These are phyloP conservation scores for Plectropomus leopardus DNA, from an alignment of 2,113 vertebrate species.

Conservation along the genomic window DNA sequence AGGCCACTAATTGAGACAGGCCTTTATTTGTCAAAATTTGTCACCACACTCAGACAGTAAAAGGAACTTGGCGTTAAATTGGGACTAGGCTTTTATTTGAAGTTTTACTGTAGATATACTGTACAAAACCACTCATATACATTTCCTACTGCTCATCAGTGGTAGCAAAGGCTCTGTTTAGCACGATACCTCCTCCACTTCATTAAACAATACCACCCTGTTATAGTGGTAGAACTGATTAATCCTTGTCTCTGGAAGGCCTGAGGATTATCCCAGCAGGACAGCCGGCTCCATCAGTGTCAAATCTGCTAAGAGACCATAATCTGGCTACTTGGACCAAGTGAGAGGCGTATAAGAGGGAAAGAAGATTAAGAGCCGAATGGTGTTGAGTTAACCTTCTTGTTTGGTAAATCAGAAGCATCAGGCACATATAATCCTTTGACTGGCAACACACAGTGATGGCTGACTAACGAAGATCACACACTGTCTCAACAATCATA, in stretches of 20 bases:
- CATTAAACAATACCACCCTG: conserved; percentile 8
- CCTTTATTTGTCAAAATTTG: no score
- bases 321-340: conserved; percentile 43
- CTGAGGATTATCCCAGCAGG: conserved; percentile 47
- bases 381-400: conserved; percentile 34
- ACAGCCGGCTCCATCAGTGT: conserved; percentile 11
- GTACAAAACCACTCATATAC: no score
- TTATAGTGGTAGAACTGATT: conserved; percentile 13
- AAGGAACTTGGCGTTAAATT: no score
- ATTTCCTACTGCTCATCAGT: not conserved
- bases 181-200: conserved; percentile 4
- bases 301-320: conserved; percentile 53
- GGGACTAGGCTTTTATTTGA: no score
- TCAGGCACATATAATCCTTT: conserved; percentile 31
- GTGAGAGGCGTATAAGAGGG: conserved; percentile 14
- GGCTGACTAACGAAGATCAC: conserved; percentile 1
- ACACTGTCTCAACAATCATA: not conserved
- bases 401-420: conserved; percentile 37
- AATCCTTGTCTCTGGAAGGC: conserved; percentile 47
- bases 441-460: conserved; percentile 8
- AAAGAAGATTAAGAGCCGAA: conserved; percentile 50
- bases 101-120: no score
- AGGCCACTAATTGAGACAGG: no score
- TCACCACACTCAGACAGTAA: no score
- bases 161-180: conserved; percentile 16